These are phyloP conservation scores for Ephialtes manifestator DNA, from an alignment of 2,888 invertebrate genomes.

Conservation along the genomic window DNA sequence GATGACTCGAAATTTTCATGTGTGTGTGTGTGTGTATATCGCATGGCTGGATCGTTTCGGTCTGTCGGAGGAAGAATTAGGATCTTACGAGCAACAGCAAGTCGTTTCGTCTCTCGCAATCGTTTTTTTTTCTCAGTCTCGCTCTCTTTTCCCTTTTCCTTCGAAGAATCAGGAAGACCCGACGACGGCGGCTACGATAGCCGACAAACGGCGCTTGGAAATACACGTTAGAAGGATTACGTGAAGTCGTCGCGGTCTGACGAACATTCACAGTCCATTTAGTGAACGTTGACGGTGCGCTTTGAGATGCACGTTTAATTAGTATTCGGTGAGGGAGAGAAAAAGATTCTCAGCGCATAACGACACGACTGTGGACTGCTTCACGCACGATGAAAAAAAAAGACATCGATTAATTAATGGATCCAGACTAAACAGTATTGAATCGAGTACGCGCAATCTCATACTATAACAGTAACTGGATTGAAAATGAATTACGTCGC, in stretches of 20 bases:
- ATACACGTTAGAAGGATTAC: constrained; percentile 36
- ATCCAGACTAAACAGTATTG: neutral
- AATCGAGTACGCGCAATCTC: constrained; percentile 3
- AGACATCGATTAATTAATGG: constrained; percentile 18
- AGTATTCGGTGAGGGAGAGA: constrained; percentile 17
- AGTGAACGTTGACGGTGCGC: constrained; percentile 32
- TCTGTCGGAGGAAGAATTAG: constrained; percentile 27
- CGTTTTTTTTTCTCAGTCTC: constrained; percentile 13
- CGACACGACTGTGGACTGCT: neutral
- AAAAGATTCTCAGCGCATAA: neutral
- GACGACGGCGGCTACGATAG: neutral
- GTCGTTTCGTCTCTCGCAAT: neutral
- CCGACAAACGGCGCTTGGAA: constrained; percentile 38
- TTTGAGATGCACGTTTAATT: constrained; percentile 33
- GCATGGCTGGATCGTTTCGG: constrained; percentile 33
- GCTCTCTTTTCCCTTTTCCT: constrained; percentile 41
- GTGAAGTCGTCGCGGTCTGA: constrained; percentile 26
- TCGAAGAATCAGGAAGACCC: constrained; percentile 17
- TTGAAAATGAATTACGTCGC: neutral
- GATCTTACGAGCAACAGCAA: constrained; percentile 7
- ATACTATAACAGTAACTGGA: neutral
- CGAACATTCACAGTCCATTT: constrained; percentile 41
- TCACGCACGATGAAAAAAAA: neutral
- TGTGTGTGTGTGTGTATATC: constrained; percentile 25
- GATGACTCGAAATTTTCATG: constrained; percentile 6